phyloP scores from a whole-genome alignment of 2,113 vertebrate genomes.

The Lampris incognitus region DNA sequence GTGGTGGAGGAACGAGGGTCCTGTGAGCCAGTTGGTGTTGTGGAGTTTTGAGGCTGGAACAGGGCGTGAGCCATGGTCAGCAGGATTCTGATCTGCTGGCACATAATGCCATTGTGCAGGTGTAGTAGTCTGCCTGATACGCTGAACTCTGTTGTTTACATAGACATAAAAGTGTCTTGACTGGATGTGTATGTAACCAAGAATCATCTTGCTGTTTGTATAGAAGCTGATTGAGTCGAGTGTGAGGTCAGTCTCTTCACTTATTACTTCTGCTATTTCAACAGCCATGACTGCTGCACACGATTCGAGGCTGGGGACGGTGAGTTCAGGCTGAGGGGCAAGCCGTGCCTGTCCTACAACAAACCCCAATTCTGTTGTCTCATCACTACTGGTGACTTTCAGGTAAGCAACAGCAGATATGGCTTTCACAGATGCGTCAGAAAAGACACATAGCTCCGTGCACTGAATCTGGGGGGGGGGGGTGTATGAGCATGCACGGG shows the following conservation, averaged over 20 bases:
- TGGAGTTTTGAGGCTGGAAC: conserved; percentile 3
- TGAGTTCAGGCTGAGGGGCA: conserved; percentile 16
- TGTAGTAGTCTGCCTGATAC: background rate
- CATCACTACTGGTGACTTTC: background rate
- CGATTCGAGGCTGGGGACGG: conserved; percentile 22
- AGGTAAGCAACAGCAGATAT: conserved; percentile 22
- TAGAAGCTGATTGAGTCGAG: background rate
- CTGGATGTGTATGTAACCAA: background rate
- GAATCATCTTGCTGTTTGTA: background rate
- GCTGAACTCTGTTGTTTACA: conserved; percentile 15
- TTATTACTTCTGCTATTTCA: background rate
- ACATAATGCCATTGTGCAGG: conserved; percentile 34
- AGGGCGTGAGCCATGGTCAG: conserved; percentile 9
- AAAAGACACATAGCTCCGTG: conserved; percentile 39
- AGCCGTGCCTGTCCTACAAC: conserved; percentile 17
- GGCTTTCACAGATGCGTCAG: conserved; percentile 39
- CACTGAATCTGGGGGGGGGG: background rate
- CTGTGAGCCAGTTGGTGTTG: conserved; percentile 14
- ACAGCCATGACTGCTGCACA: conserved; percentile 30
- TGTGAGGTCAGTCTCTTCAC: background rate
- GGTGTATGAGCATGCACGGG: conserved; percentile 4
- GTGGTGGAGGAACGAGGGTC: conserved; percentile 19
- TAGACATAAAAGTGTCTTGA: conserved; percentile 15
- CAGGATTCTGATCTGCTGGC: conserved; percentile 19
- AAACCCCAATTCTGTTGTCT: conserved; percentile 20